Conservation (phyloP, 35 echinoderm and acorn worm species). For the Heliocidaris erythrogramma region DNA sequence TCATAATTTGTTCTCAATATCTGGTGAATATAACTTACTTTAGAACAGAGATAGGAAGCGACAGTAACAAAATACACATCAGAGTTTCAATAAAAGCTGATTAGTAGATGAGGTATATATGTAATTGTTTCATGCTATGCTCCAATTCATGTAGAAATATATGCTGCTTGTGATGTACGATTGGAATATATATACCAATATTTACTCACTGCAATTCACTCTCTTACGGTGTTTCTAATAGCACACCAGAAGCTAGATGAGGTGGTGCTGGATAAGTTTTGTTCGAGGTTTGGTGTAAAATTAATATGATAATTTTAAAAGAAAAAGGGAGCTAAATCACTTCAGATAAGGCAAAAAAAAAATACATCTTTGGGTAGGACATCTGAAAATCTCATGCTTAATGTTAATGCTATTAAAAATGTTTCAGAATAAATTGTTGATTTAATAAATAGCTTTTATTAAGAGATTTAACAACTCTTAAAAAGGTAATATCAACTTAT, state of each 20-base stretch:
- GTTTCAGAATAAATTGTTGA: no score
- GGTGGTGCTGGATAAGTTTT: background rate
- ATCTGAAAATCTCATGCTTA: background rate
- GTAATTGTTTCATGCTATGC: background rate
- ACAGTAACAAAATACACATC: background rate
- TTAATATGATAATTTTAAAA: background rate
- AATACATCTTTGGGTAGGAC: background rate
- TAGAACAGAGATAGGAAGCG: background rate
- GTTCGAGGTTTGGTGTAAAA: background rate
- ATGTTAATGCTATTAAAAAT: no score
- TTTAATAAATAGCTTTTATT: no score
- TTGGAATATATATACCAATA: slow-evolving; percentile 12
- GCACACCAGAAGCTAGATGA: slow-evolving; percentile 1
- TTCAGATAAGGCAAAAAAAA: background rate
- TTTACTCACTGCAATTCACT: background rate
- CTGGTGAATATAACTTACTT: background rate
- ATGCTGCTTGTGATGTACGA: background rate
- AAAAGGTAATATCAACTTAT: no score
- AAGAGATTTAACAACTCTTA: no score
- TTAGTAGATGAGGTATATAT: slow-evolving; percentile 1
- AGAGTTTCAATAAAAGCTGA: background rate
- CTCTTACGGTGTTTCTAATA: background rate
- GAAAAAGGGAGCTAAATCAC: background rate
- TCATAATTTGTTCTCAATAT: background rate
- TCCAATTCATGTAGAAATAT: background rate